Base-by-base conservation (phyloP, 2,113 vertebrate species). In the Xiphorhynchus elegans region DNA sequence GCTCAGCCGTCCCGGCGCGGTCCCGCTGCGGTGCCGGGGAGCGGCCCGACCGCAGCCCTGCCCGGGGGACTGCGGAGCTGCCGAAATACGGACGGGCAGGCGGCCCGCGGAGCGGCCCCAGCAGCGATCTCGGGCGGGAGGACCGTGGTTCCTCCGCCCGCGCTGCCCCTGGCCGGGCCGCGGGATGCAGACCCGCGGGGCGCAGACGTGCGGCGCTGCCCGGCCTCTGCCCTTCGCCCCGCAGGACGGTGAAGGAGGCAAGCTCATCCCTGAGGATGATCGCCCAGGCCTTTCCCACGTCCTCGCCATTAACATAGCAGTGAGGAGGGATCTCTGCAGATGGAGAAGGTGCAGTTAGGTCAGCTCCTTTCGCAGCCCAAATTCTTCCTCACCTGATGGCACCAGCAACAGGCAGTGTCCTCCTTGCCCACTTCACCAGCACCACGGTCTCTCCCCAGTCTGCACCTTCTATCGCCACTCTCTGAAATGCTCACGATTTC, bases 361-460 rank as follows among this genome's bases (percentile, higher is more conserved):
- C 53, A 25, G 39, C 12, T 26, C 9, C 26, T 18, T 11, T 67
- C 29, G 1, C 21, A 55, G 29, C 40, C 67, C 40, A 16, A 26
- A n/a, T 46, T 64, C 17, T 35, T 26, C 33, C 78, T 90, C 63
- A n/a, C 74, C 82, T 49, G 37, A 14, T 2, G 17, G 47, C 47
- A 47, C 50, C 82, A 37, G 72, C 95, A 97, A 93, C 95, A 94
- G 85, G 90, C 92, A 88, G 46, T 6, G 6, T 25, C 40, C 31
- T 44, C 63, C 60, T 6, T 39, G 58, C 19, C 60, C 0, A 1
- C 44, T 10, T 21, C 37, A 28, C 31, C 53, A 13, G 18, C 58
- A 23, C 73, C 56, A 3, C 4, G 1, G 37, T 4, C 37, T 44
- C 14, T 12, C 31, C 16, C 23, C 39, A 5, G 6, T 4, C 42